A percentile compares a stretch with the other conserved stretches of the same genome.
These are phyloP conservation scores for Patella vulgata DNA, from an alignment of 1,140 invertebrate species.

Conservation along the genomic window DNA sequence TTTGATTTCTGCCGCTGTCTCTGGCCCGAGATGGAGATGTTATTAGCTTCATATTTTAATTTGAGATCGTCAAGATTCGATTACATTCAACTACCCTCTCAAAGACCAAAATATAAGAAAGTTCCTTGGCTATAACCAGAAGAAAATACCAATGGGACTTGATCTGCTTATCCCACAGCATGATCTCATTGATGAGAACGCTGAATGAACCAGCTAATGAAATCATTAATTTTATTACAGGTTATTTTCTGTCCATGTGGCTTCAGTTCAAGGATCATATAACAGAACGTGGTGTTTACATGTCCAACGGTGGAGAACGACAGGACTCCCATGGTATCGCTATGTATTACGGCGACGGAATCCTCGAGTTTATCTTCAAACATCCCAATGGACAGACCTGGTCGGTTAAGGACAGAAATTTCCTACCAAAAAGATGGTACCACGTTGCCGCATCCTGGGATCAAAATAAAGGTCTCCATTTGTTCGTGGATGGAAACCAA, in stretches of 20 bases:
- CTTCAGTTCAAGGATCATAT: slow-evolving; percentile 48
- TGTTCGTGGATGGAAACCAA: slow-evolving; percentile 59
- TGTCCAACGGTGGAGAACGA: slow-evolving; percentile 62
- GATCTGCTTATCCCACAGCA: too few species aligned
- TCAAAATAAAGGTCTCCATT: slow-evolving; percentile 38
- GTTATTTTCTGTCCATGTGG: slow-evolving; percentile 63
- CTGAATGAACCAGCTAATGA: too few species aligned
- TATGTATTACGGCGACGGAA: slow-evolving; percentile 55
- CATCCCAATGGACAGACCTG: slow-evolving; percentile 39
- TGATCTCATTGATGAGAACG: too few species aligned
- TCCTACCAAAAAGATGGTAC: slow-evolving; percentile 59
- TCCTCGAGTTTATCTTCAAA: slow-evolving; percentile 55
- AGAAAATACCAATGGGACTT: too few species aligned
- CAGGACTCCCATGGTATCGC: slow-evolving; percentile 58
- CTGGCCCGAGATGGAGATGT: too few species aligned
- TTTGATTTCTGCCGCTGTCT: too few species aligned
- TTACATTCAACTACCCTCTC: too few species aligned
- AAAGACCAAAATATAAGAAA: too few species aligned
- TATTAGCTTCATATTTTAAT: too few species aligned
- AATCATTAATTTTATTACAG: slow-evolving; percentile 47
- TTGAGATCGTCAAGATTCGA: too few species aligned
- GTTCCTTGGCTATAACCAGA: too few species aligned
- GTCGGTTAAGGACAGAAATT: slow-evolving; percentile 41
- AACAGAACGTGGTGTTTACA: slow-evolving; percentile 49
- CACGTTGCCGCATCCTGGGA: slow-evolving; percentile 60